A percentile compares a stretch with the other conserved stretches of the same genome.
These are phyloP conservation scores for Syrphus vitripennis DNA, from an alignment of 2,888 invertebrate species.

Conservation along the genomic window DNA sequence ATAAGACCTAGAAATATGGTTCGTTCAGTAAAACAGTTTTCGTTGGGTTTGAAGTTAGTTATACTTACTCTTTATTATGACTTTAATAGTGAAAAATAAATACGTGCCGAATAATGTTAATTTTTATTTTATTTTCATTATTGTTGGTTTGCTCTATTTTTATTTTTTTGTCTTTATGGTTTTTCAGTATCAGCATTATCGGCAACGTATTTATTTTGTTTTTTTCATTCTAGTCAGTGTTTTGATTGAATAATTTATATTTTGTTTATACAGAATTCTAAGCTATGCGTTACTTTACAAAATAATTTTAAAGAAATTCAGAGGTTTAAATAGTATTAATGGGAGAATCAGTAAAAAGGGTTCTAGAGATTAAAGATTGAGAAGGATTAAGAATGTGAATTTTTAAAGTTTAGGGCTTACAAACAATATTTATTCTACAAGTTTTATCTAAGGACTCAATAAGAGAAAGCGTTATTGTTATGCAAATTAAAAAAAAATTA, in stretches of 20 bases:
- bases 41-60: not conserved
- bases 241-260: no score
- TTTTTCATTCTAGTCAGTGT: not conserved
- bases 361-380: not conserved
- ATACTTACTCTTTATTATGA: not conserved
- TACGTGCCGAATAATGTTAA: not conserved
- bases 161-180: not conserved
- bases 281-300: not conserved
- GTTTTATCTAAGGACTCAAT: no score
- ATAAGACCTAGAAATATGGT: constrained; percentile 80
- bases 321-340: not conserved
- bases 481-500: no score
- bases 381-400: no score
- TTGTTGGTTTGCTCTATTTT: not conserved
- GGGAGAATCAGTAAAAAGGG: not conserved
- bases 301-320: not conserved
- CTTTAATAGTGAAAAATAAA: not conserved
- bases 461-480: no score
- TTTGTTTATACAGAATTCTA: not conserved
- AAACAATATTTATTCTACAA: not conserved
- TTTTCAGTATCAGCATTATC: not conserved
- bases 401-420: not conserved
- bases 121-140: not conserved
- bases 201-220: not conserved
- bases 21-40: not conserved